phyloP scores from a whole-genome alignment of 2,113 vertebrate genomes.

The Brachyhypopomus occidentalis region DNA sequence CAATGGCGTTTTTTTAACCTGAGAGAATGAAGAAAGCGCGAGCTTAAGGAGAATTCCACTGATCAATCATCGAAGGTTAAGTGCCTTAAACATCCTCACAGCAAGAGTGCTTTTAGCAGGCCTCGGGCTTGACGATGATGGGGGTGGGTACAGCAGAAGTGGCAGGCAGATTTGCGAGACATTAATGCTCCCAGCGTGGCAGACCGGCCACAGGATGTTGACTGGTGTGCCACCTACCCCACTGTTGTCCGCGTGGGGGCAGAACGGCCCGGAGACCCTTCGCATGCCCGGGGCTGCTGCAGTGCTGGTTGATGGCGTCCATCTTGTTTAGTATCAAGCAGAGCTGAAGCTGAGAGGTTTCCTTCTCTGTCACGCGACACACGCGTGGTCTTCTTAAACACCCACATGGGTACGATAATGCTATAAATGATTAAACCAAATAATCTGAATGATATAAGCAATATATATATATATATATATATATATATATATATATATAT shows the following conservation, averaged over 20 bases:
- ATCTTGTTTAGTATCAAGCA: not conserved
- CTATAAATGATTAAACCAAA: no score
- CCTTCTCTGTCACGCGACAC: not conserved
- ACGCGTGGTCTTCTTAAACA: not conserved
- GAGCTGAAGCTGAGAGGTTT: slow-evolving; percentile 16
- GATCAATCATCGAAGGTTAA: not conserved
- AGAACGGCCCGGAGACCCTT: not conserved
- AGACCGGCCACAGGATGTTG: not conserved
- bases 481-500: no score
- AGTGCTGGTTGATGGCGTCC: not conserved
- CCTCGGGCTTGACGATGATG: not conserved
- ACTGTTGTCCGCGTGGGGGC: not conserved
- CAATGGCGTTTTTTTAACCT: not conserved
- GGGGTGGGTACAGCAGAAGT: not conserved
- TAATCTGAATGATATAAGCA: no score
- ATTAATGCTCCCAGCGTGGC: not conserved
- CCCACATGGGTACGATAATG: not conserved
- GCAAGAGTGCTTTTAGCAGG: not conserved
- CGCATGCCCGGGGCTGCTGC: not conserved
- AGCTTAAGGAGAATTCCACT: not conserved
- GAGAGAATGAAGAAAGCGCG: not conserved
- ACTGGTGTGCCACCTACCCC: not conserved
- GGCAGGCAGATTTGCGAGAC: not conserved
- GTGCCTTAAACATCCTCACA: not conserved
- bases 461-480: no score